phyloP scores from a whole-genome alignment of 2,888 invertebrate species.

The Xanthostigma xanthostigma region DNA sequence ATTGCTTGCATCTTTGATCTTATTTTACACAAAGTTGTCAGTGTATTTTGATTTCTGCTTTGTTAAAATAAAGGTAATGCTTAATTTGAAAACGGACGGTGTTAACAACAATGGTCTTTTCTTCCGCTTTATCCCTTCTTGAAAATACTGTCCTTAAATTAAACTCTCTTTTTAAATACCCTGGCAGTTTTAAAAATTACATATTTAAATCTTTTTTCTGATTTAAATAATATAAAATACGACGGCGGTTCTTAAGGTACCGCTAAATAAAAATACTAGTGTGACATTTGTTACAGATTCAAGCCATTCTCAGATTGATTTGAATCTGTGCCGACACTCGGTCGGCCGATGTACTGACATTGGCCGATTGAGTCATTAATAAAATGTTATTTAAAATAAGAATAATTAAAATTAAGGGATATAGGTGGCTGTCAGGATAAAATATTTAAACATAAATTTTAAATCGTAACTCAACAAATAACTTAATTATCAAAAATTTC shows the following conservation, averaged over 20 bases:
- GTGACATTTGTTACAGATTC: constrained; percentile 3
- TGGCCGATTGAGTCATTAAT: background rate
- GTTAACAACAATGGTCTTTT: constrained; percentile 4
- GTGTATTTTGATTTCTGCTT: background rate
- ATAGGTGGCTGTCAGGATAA: constrained; percentile 25
- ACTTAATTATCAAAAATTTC: background rate
- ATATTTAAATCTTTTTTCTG: constrained; percentile 7
- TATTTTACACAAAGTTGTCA: background rate
- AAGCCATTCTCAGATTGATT: background rate
- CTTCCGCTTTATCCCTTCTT: constrained; percentile 8
- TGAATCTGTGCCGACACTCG: background rate
- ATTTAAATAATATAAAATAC: constrained; percentile 1
- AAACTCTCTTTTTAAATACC: constrained; percentile 3
- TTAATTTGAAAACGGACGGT: background rate
- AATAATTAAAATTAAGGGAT: constrained; percentile 21
- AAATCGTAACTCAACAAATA: constrained; percentile 3
- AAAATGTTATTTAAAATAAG: constrained; percentile 1
- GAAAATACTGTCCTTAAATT: background rate
- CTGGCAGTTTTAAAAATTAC: constrained; percentile 14
- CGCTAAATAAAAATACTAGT: constrained; percentile 3
- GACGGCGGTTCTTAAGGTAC: background rate
- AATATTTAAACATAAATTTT: constrained; percentile 1
- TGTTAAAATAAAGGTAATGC: background rate
- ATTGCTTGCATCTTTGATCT: background rate
- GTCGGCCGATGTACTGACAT: background rate